Base-by-base conservation (phyloP, 2,113 vertebrate species). In the Lonchura striata region DNA sequence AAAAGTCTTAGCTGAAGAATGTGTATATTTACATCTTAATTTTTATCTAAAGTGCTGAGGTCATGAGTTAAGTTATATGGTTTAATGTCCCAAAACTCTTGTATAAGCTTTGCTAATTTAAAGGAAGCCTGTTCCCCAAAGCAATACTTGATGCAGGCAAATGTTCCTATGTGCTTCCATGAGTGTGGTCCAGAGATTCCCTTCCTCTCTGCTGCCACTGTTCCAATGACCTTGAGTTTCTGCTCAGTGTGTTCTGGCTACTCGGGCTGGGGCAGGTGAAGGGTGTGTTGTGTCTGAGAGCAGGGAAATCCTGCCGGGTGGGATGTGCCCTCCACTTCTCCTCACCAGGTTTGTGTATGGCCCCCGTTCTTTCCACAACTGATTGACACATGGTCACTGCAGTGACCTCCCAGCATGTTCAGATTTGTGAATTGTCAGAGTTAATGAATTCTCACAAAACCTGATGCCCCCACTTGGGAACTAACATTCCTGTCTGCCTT, bases 351-450 rank as follows among this genome's bases (percentile, higher is more conserved):
- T 21, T 44, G 42, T 6, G 2, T 10, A 0, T 3, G 14, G 24
- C 60, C 90, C 77, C 2, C 0, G 44, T 11, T 17, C 28, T 31
- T 56, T 37, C 4, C 2, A 0, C 18, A 28, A 57, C n/a, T 53
- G 15, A 30, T 2, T 20, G 63, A 11, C 22, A 5, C 0, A 0
- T 3, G 47, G 31, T 21, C 5, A 1, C 28, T 4, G 0, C 0
- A 57, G 28, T 12, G 63, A 72, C 30, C 11, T 46, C 47, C 17
- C 46, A 52, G 63, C 71, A 20, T 28, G 75, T 30, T 7, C 33
- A 10, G 27, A 9, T 54, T 42, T 72, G 44, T 15, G 5, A 47
- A 23, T 47, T 4, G 0, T 13, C 42, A 10, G 33, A 44, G 18
- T 28, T 56, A 35, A 70, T 13, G 49, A 63, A 52, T 64, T 74